Evolutionary conservation across 2,888 invertebrate species (phyloP).

Genomic region (Synergus gifuensis): DNA sequence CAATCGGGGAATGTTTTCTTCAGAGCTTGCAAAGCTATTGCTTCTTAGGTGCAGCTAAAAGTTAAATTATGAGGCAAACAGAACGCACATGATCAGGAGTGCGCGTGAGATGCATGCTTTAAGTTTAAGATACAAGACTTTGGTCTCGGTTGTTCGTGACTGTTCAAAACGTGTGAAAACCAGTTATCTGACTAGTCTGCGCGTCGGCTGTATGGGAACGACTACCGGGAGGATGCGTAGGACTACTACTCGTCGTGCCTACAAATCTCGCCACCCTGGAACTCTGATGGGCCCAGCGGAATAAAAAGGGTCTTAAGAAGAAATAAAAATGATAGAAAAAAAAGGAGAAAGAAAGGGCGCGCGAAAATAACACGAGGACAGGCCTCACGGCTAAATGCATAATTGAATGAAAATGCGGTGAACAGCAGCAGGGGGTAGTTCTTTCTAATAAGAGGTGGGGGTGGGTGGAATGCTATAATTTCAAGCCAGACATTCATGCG

Average conservation of each 20-base stretch:
- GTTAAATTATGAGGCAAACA: slow-evolving; percentile 31
- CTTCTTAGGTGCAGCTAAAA: slow-evolving; percentile 19
- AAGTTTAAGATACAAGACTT: slow-evolving; percentile 19
- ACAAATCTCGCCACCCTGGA: slow-evolving; percentile 45
- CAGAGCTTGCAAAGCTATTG: background rate
- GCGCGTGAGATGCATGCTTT: slow-evolving; percentile 33
- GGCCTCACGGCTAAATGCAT: slow-evolving; percentile 61
- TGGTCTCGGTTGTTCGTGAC: slow-evolving; percentile 53
- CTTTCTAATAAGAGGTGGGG: slow-evolving; percentile 48
- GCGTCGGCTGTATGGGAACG: slow-evolving; percentile 54
- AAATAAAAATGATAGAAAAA: background rate
- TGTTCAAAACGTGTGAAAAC: slow-evolving; percentile 59
- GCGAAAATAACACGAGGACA: slow-evolving; percentile 38
- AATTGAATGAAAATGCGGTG: slow-evolving; percentile 69
- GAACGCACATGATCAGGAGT: slow-evolving; percentile 16
- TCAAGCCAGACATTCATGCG: slow-evolving; percentile 75
- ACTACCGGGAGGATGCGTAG: slow-evolving; percentile 53
- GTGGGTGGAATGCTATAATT: slow-evolving; percentile 69
- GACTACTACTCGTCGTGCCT: slow-evolving; percentile 45
- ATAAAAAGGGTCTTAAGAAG: background rate
- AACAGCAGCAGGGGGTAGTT: slow-evolving; percentile 64
- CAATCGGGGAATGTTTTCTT: background rate
- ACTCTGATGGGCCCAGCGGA: slow-evolving; percentile 18
- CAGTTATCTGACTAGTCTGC: slow-evolving; percentile 59
- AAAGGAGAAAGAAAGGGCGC: slow-evolving; percentile 32